Evolutionary conservation across 2,888 invertebrate genomes (phyloP), one percentile per base, ranked within the genome.

Genomic region (Pseudococcus longispinus): DNA sequence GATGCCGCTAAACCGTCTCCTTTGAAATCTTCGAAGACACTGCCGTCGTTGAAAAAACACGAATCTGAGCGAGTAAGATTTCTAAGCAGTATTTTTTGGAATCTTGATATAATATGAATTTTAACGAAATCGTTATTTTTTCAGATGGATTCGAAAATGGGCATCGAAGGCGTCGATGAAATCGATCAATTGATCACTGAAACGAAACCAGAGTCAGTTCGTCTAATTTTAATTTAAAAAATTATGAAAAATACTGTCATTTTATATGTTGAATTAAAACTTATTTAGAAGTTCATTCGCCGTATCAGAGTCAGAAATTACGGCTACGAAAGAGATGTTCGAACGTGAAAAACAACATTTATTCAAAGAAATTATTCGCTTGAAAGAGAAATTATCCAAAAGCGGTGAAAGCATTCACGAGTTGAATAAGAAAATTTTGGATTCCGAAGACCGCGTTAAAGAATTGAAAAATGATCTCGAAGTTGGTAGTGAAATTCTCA

Each of bases 271-370:
- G 20, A 20, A 60, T 23, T 60, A 3, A 55, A n/a, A n/a, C 2
- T 23, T 20, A 9, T 23, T 60, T 60, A 80, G 80, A 29, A 80
- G 29, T 15, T 77, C 86, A 13, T 86, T 51, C n/a, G 46, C 51
- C 3, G 77, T 86, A 20, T 80, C 86, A 8, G 74, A 55, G 55
- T 77, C 86, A 9, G 86, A 86, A 77, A 86, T 86, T 6, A 77
- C 42, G 0, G 86, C 86, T 2, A 80, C 42, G 74, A 60, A 70
- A 87, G 87, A 83, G 46, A 87, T 87, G 74, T 87, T 83, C 32
- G 87, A 87, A 87, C 82, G 44, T 55, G 87, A 87, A 70, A 87
- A 87, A 32, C 83, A 87, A 6, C 65, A 83, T 65, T 65, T 87
- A 46, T 46, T 83, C 26, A 83, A 83, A 65, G 87, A 87, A 51